Conservation (phyloP, 2,888 invertebrate genomes). For the Salticus scenicus region DNA sequence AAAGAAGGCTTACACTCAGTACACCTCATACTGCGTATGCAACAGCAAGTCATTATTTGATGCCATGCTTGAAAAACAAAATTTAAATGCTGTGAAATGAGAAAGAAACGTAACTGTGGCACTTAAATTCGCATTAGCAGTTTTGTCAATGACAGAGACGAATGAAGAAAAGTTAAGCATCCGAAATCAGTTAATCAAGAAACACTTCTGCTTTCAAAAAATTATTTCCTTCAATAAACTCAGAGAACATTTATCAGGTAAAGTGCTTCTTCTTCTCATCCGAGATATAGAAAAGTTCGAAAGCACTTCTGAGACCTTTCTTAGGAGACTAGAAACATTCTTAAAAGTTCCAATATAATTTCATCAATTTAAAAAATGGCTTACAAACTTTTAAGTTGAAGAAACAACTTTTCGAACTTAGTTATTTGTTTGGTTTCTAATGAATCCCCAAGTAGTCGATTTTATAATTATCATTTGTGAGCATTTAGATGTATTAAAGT, state of each 20-base stretch:
- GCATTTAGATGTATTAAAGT: too few species aligned
- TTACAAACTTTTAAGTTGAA: neutral
- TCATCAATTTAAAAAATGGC: too few species aligned
- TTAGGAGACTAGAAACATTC: neutral
- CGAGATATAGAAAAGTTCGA: too few species aligned
- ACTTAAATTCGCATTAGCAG: slow-evolving; percentile 2
- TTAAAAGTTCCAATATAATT: neutral
- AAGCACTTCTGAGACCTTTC: neutral
- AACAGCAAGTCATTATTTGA: too few species aligned
- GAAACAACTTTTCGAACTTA: too few species aligned
- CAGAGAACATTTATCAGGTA: neutral
- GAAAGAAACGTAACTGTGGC: neutral
- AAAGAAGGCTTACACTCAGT: too few species aligned
- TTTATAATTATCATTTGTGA: too few species aligned
- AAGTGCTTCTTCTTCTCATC: neutral
- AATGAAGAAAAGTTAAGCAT: neutral
- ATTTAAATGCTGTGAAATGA: too few species aligned
- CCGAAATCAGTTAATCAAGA: neutral
- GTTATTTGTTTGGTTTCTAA: too few species aligned
- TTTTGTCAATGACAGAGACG: neutral
- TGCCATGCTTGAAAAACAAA: too few species aligned
- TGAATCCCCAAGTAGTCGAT: too few species aligned
- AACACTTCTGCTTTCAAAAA: neutral
- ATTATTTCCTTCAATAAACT: slow-evolving; percentile 3
- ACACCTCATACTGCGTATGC: too few species aligned